phyloP scores from a whole-genome alignment of 2,113 vertebrate species.

The Cynocephalus volans region DNA sequence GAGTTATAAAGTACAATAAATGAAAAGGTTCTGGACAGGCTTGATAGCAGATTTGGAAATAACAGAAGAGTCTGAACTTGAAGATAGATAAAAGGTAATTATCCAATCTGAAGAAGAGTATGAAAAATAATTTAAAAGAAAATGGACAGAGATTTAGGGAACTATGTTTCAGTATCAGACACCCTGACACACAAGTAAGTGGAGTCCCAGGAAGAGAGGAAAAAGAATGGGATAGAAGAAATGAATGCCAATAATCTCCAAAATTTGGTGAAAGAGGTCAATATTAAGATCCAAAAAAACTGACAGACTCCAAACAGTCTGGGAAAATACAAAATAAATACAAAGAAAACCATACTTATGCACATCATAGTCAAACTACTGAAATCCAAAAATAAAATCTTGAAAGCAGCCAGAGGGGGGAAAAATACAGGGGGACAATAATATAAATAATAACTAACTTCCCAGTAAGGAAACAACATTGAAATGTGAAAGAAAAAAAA shows the following conservation, averaged over 20 bases:
- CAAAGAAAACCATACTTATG: neutral
- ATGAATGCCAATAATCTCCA: neutral
- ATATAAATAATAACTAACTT: neutral
- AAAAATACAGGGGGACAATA: neutral
- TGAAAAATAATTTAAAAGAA: neutral
- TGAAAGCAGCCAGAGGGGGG: neutral
- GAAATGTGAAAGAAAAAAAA: neutral
- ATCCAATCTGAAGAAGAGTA: neutral
- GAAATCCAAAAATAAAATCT: neutral
- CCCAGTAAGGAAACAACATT: neutral
- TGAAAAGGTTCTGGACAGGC: neutral
- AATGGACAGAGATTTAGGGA: neutral
- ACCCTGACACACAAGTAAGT: neutral
- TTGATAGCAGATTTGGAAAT: neutral
- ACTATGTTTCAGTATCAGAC: neutral
- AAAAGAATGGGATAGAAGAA: neutral
- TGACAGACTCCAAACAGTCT: neutral
- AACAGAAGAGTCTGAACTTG: neutral
- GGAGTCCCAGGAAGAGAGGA: neutral
- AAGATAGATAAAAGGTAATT: neutral
- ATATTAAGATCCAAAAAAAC: neutral
- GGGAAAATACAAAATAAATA: neutral
- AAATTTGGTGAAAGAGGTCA: neutral
- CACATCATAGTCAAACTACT: neutral
- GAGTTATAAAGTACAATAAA: neutral